Conservation (phyloP, 1,140 invertebrate species). For the Magallana gigas region DNA sequence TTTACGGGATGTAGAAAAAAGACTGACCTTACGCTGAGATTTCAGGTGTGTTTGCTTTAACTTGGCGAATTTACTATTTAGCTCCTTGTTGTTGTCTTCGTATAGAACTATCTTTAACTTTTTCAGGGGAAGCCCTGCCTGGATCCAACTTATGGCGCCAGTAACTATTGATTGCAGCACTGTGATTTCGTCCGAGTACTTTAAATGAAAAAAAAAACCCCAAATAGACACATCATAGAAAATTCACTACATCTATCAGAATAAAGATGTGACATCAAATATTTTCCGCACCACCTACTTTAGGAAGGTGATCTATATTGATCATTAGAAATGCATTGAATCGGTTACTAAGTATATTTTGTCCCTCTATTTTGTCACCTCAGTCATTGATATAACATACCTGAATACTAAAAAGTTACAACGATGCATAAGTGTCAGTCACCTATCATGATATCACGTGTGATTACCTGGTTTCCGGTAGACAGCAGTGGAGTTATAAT, state of each 20-base stretch:
- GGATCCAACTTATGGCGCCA: slow-evolving; percentile 75
- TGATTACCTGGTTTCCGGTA: slow-evolving; percentile 72
- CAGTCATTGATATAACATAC: too few species aligned
- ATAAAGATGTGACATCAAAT: too few species aligned
- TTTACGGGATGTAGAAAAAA: too few species aligned
- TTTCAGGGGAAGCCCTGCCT: slow-evolving; percentile 71
- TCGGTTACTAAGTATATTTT: too few species aligned
- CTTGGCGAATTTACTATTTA: slow-evolving; percentile 24
- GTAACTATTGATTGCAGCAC: slow-evolving; percentile 70
- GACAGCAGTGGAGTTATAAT: slow-evolving; percentile 74
- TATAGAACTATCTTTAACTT: slow-evolving; percentile 75
- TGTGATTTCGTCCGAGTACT: slow-evolving; percentile 58
- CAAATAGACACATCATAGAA: neutral
- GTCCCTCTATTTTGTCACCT: too few species aligned
- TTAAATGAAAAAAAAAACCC: slow-evolving; percentile 24
- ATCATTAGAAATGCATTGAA: too few species aligned
- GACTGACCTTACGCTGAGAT: slow-evolving; percentile 45
- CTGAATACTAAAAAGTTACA: too few species aligned
- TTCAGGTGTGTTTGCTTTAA: slow-evolving; percentile 47
- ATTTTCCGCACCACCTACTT: too few species aligned
- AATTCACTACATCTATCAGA: neutral
- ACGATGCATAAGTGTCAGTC: too few species aligned
- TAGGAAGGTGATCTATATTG: too few species aligned
- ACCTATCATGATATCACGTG: too few species aligned
- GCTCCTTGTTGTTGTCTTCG: neutral